These are phyloP conservation scores for Drosophila gunungcola DNA, from an alignment of 1,140 invertebrate genomes.

Conservation along the genomic window DNA sequence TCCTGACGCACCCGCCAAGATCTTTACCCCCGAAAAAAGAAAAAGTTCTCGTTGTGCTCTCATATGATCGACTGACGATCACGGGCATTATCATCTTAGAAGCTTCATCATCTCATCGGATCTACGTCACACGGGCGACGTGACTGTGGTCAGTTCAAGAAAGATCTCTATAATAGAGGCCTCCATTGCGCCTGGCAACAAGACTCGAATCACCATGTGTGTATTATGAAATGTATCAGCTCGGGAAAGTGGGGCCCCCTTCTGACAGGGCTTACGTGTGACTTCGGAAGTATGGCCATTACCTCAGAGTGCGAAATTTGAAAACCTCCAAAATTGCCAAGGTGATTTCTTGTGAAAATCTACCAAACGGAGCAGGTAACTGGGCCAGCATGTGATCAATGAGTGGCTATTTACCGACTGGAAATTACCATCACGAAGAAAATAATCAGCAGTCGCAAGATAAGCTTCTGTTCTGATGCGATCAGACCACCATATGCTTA, in stretches of 20 bases:
- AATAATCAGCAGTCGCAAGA: constrained; percentile 22
- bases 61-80: constrained; percentile 6
- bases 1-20: constrained; percentile 49
- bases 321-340: constrained; percentile 33
- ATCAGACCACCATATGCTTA: not conserved
- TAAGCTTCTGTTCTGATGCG: constrained; percentile 13
- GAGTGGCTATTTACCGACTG: constrained; percentile 3
- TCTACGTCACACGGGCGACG: constrained; percentile 49
- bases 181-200: constrained; percentile 56
- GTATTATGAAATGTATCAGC: constrained; percentile 38
- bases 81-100: constrained; percentile 11
- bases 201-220: constrained; percentile 12
- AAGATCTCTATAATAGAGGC: constrained; percentile 20
- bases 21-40: constrained; percentile 22
- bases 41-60: not conserved
- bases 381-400: constrained; percentile 43
- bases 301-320: constrained; percentile 41
- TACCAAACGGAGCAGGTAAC: constrained; percentile 30
- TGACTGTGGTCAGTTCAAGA: constrained; percentile 74
- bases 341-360: constrained; percentile 42
- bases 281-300: constrained; percentile 12
- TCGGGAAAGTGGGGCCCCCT: constrained; percentile 29
- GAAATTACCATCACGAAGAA: constrained; percentile 1
- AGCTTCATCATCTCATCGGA: constrained; percentile 9
- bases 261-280: constrained; percentile 25